phyloP scores from a whole-genome alignment of 2,888 invertebrate species.

The Syrphus vitripennis region DNA sequence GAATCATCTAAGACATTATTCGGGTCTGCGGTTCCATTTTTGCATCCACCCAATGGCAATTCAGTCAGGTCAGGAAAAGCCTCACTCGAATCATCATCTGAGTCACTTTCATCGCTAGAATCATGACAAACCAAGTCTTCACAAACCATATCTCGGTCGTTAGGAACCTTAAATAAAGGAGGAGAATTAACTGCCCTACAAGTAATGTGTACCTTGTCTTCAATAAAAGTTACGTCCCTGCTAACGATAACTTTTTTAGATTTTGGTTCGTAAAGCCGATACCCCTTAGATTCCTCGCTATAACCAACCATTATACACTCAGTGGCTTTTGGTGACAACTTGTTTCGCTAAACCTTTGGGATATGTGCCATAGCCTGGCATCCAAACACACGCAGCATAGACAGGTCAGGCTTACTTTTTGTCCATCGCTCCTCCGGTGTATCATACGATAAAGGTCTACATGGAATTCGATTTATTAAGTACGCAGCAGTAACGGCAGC shows the following conservation, averaged over 20 bases:
- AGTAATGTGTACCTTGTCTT: neutral
- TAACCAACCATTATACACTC: neutral
- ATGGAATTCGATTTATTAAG: neutral
- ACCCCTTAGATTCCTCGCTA: neutral
- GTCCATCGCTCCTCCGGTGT: neutral
- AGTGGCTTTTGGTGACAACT: neutral
- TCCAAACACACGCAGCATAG: neutral
- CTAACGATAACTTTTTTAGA: neutral
- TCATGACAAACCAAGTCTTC: neutral
- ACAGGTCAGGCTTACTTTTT: neutral
- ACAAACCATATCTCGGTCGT: neutral
- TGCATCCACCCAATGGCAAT: too few relatives aligned
- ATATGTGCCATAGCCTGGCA: neutral
- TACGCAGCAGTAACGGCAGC: neutral
- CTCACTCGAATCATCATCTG: neutral
- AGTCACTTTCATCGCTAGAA: neutral
- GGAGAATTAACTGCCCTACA: neutral
- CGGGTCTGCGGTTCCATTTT: neutral
- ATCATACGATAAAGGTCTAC: neutral
- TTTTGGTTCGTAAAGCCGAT: neutral
- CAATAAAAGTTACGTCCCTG: neutral
- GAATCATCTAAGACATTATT: neutral
- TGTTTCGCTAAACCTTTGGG: neutral
- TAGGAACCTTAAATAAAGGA: neutral
- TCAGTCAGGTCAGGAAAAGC: neutral